Evolutionary conservation across 2,888 invertebrate genomes (phyloP).

Genomic region (Choristoneura rosaceana): DNA sequence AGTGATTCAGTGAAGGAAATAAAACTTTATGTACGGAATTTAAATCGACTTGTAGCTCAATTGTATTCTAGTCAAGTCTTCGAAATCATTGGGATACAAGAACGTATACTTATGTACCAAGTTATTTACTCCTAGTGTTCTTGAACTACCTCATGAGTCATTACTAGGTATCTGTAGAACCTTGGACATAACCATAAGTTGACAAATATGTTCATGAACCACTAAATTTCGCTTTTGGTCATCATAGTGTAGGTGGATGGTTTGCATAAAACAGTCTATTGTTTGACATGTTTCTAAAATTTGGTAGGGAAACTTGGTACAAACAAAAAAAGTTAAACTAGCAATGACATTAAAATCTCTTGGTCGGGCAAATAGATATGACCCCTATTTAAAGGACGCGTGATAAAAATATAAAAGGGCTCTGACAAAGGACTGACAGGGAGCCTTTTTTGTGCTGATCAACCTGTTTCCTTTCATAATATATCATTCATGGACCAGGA

Average conservation of each 20-base stretch:
- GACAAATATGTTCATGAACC: constrained; percentile 4
- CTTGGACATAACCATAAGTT: background rate
- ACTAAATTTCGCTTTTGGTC: background rate
- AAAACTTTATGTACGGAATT: constrained; percentile 10
- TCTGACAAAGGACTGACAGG: constrained; percentile 51
- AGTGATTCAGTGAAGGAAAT: constrained; percentile 33
- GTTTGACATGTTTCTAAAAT: background rate
- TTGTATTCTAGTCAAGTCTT: constrained; percentile 16
- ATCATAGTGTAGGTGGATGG: constrained; percentile 2
- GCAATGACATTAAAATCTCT: background rate
- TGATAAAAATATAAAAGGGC: constrained; percentile 56
- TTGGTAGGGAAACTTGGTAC: background rate
- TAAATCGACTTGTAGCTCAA: constrained; percentile 18
- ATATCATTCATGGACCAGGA: constrained; percentile 10
- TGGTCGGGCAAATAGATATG: background rate
- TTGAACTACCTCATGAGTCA: background rate
- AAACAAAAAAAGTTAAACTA: background rate
- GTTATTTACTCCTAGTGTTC: background rate
- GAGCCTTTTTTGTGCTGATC: constrained; percentile 48
- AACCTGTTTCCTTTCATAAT: constrained; percentile 43
- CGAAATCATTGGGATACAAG: background rate
- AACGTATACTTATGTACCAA: background rate
- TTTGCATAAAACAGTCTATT: background rate
- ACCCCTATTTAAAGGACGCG: constrained; percentile 42
- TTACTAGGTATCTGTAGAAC: background rate